Base-by-base conservation (phyloP, 2,797 vertebrate genomes). In the Dryobates pubescens region DNA sequence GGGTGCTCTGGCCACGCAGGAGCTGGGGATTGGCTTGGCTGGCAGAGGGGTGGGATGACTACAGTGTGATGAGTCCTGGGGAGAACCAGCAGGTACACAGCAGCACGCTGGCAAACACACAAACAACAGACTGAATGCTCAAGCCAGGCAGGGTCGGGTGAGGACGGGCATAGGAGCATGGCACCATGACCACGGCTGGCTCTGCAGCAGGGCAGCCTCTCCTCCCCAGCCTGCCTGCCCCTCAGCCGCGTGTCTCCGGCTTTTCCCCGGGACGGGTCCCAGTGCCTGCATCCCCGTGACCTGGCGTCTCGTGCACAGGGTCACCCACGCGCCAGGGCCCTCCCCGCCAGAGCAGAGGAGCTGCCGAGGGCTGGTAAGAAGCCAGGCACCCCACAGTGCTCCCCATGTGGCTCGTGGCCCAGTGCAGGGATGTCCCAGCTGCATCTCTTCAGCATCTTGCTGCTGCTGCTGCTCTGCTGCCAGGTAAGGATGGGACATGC, bases 351-450 rank as follows among this genome's bases (percentile, higher is more conserved):
- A 54, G 30, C 62, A 38, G 76, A 82, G 89, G 56, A 82, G 91
- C 82, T 62, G 59, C 82, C 5, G 29, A 83, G 80, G 80, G 74
- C 83, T 22, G 19, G 43, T 94, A 95, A 81, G 92, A 83, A 74
- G 12, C 74, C 3, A 19, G 38, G 26, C 8, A 7, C 17, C 70
- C 70, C 0, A 1, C 3, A 0, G 67, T 30, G 57, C 63, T n/a
- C 79, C 81, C 43, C 90, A 90, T 95, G 93, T 2, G 1, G 73
- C 61, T 38, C 3, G 10, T 26, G 24, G 82, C 96, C 97, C 95
- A 69, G 97, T 84, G 76, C 96, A 98, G 98, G 97, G 96, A 99
- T 99, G 98, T 98, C 96, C 97, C 98, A 87, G 92, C 92, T 97
- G 71, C 96, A 41, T 93, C 92, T 98, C 75, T 94, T 98, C 89